phyloP scores from a whole-genome alignment of 2,113 vertebrate genomes.

The Potamarius usumacintae region DNA sequence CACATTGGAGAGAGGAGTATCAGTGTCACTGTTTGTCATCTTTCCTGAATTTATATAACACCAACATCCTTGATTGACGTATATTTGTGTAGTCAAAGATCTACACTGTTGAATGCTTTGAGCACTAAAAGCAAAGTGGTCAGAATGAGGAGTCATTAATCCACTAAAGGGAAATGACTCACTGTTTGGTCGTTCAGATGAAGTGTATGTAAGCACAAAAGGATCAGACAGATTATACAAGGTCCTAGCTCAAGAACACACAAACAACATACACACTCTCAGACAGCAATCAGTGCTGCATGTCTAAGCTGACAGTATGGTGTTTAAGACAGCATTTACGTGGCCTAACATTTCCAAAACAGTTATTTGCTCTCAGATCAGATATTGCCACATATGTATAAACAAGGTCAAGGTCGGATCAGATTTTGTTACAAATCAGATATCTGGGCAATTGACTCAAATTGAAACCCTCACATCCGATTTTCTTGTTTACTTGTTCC shows the following conservation, averaged over 20 bases:
- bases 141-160: background rate
- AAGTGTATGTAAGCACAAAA: conserved; percentile 4
- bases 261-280: background rate
- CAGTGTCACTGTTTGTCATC: background rate
- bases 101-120: background rate
- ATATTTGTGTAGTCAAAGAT: background rate
- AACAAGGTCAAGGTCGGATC: background rate
- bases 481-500: background rate
- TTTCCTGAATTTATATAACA: background rate
- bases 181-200: background rate
- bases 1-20: background rate
- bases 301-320: conserved; percentile 7
- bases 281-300: background rate
- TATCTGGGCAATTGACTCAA: background rate
- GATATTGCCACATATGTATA: background rate
- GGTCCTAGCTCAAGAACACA: conserved; percentile 15
- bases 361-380: background rate
- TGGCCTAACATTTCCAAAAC: background rate
- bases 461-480: background rate
- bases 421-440: background rate
- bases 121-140: background rate
- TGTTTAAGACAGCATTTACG: background rate
- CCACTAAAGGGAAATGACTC: background rate
- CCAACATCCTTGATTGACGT: background rate
- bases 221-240: conserved; percentile 50